Percentiles rank a stretch among this genome's conserved stretches.
Conservation (phyloP, 2,113 vertebrate species). For the Neolamprologus brichardi region DNA sequence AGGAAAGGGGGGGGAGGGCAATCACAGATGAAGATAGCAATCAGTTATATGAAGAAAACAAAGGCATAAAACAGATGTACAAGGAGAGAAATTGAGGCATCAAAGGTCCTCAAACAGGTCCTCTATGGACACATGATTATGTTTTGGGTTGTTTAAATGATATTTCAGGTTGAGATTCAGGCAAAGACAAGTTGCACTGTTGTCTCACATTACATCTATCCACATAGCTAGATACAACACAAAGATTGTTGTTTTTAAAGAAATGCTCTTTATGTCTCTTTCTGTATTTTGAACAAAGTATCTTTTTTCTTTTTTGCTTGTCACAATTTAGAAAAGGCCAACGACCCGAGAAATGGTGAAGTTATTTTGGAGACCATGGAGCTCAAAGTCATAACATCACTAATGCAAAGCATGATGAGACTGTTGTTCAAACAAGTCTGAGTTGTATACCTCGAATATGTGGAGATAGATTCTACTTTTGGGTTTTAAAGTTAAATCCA, state of each 20-base stretch:
- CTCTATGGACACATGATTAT: not conserved
- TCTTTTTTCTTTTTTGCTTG: not conserved
- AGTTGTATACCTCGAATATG: not conserved
- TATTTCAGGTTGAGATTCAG: not conserved
- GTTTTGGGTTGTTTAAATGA: not conserved
- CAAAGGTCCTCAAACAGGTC: not conserved
- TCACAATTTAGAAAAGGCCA: not conserved
- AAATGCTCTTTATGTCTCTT: not conserved
- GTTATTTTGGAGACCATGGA: not conserved
- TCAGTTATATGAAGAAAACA: not conserved
- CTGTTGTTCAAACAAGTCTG: not conserved
- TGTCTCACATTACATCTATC: not conserved
- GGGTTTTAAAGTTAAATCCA: not conserved
- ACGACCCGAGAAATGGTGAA: not conserved
- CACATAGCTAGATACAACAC: not conserved
- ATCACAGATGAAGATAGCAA: not conserved
- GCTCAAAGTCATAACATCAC: not conserved
- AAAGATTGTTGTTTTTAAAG: not conserved
- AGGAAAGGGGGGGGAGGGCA: conserved; percentile 18
- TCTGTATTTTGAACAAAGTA: not conserved
- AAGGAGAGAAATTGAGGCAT: not conserved
- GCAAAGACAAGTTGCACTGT: not conserved
- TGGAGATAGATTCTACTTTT: not conserved
- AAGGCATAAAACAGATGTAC: not conserved
- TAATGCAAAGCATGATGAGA: not conserved